phyloP scores from a whole-genome alignment of 2,888 invertebrate genomes.

The Cheilosia vernalis region DNA sequence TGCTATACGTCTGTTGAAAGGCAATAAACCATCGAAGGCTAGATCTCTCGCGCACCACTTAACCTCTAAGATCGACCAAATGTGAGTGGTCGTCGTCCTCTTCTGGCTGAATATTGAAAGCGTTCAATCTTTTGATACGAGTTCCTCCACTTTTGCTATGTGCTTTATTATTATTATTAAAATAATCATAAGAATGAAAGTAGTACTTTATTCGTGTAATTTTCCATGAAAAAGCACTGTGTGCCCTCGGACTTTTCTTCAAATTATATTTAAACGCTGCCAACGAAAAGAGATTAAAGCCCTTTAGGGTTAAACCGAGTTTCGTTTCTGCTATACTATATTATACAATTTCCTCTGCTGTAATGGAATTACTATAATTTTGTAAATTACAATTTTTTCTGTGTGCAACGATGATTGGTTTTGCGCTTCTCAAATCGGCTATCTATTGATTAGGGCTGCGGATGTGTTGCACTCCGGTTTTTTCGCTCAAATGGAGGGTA shows the following conservation, averaged over 20 bases:
- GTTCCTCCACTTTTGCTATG: conserved; percentile 34
- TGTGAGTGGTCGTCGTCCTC: conserved; percentile 3
- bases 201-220: conserved; percentile 69
- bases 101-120: conserved; percentile 62
- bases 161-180: conserved; percentile 73
- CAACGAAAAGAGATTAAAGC: conserved; percentile 24
- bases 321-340: conserved; percentile 11
- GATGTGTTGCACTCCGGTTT: background rate
- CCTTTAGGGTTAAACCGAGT: conserved; percentile 61
- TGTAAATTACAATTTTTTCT: conserved; percentile 56
- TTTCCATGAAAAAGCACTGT: conserved; percentile 45
- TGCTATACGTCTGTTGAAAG: conserved; percentile 54
- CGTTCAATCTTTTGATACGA: conserved; percentile 67
- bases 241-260: conserved; percentile 29
- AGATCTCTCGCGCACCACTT: conserved; percentile 48
- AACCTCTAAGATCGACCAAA: conserved; percentile 31
- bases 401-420: conserved; percentile 15
- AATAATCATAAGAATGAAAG: conserved; percentile 68
- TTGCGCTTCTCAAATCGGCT: background rate
- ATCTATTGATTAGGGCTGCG: conserved; percentile 56
- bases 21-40: conserved; percentile 60
- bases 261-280: conserved; percentile 66
- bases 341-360: conserved; percentile 33
- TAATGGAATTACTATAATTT: conserved; percentile 74
- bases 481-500: background rate